Base-by-base conservation (phyloP, 1,140 invertebrate genomes). In the Diploscapter pachys region DNA sequence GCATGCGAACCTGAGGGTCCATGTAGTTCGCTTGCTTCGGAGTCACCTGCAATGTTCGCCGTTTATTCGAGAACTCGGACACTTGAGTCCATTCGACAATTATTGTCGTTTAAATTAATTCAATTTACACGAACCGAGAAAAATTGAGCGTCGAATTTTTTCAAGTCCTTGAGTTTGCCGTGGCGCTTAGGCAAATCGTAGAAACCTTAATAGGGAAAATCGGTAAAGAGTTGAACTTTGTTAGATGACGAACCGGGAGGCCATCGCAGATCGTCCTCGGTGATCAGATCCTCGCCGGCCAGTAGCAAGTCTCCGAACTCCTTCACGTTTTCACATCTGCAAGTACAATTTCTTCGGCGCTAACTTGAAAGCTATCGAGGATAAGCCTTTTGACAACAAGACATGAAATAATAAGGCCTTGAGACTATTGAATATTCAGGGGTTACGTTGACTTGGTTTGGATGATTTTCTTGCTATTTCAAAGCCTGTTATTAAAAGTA, bases 1-100 rank as follows among this genome's bases (percentile, higher is more conserved):
- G 87, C 81, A 97, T 89, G 77, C 95, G 89, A 56, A 97, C 87
- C 86, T 97, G 93, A 4, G 96, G 95, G 86, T 98, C 95, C 95
- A 98, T 98, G 56, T 90, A 89, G 81, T 96, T 89, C 2, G 95
- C 94, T 86, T 97, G 93, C 4, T 74, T 74, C n/a, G 73, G 73
- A 31, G 73, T 74, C 13, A 74, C 68, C 62, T 48, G 48, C 1
- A 31, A 31, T 31, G 0, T 31, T 31, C 31, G 31, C 31, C 31
- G 31, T 31, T 31, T 31, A 31, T 31, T 31, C 31, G 31, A 31
- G 31, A 31, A 31, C 31, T 31, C 31, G 1, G 31, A 31, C 31
- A 31, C 31, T 31, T 31, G 31, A 31, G 31, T 31, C 31, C 31
- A 31, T 31, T 31, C 31, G 1, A 31, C 31, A 1, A 31, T 31